Percentiles rank a stretch among this genome's conserved stretches.
phyloP scores from a whole-genome alignment of 2,888 invertebrate species.

The Drosophila birchii region DNA sequence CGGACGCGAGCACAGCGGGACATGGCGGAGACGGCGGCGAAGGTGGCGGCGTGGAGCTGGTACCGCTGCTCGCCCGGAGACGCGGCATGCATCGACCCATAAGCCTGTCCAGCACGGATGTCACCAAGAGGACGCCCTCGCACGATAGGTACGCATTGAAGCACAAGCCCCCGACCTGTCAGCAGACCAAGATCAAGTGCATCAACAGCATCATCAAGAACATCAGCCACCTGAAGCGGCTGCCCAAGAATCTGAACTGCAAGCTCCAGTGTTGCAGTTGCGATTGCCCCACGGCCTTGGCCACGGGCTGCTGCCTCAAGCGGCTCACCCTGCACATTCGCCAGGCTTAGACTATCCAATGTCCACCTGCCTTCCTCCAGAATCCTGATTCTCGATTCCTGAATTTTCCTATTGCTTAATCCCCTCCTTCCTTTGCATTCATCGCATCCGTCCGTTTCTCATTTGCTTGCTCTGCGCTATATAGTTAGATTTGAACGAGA shows the following conservation, averaged over 20 bases:
- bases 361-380: not conserved
- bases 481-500: slow-evolving; percentile 6
- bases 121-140: slow-evolving; percentile 85
- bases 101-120: slow-evolving; percentile 86
- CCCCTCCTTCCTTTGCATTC: not conserved
- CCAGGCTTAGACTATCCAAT: slow-evolving; percentile 58
- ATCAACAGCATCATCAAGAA: slow-evolving; percentile 75
- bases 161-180: slow-evolving; percentile 71
- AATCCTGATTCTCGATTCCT: not conserved
- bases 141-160: slow-evolving; percentile 85
- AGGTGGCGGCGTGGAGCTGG: slow-evolving; percentile 91
- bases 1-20: slow-evolving; percentile 28
- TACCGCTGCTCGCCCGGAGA: slow-evolving; percentile 90
- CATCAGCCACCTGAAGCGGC: slow-evolving; percentile 72
- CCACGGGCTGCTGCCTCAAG: slow-evolving; percentile 83
- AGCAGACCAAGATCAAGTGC: slow-evolving; percentile 59
- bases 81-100: slow-evolving; percentile 86
- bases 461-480: slow-evolving; percentile 75
- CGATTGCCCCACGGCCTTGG: slow-evolving; percentile 56
- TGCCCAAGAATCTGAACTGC: slow-evolving; percentile 69
- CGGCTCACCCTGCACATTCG: slow-evolving; percentile 85
- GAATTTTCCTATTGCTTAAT: slow-evolving; percentile 2
- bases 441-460: slow-evolving; percentile 58
- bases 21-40: slow-evolving; percentile 75
- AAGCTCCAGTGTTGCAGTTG: slow-evolving; percentile 72